Conservation (phyloP, 2,113 vertebrate species). For the Willisornis vidua region DNA sequence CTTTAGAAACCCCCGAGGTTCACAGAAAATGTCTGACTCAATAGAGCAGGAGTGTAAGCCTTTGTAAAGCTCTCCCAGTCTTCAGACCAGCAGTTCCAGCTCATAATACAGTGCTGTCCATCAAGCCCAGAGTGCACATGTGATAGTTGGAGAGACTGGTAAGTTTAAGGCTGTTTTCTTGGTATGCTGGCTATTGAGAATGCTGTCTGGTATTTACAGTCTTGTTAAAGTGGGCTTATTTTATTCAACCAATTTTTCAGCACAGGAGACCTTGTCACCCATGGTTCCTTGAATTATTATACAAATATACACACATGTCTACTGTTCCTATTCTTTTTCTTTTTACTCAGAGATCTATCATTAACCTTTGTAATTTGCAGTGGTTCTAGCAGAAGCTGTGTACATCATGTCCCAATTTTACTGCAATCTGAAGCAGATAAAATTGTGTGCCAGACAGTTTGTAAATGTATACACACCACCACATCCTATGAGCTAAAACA, state of each 20-base stretch:
- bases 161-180: not conserved
- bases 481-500: not conserved
- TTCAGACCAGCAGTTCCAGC: not conserved
- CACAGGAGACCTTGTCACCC: not conserved
- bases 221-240: not conserved
- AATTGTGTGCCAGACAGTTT: not conserved
- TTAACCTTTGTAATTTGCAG: not conserved
- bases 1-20: not conserved
- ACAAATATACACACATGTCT: not conserved
- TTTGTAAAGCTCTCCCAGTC: not conserved
- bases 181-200: not conserved
- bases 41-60: not conserved
- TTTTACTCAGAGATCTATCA: not conserved
- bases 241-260: not conserved
- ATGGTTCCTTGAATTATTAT: not conserved
- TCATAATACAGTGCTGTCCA: rapidly evolving
- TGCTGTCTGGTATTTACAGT: not conserved
- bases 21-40: not conserved
- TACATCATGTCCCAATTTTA: not conserved
- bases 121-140: not conserved
- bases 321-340: not conserved
- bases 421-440: not conserved
- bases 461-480: not conserved
- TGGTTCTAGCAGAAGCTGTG: not conserved
- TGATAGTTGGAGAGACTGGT: not conserved